Base-by-base conservation (phyloP, 2,888 invertebrate species). In the Epinotia brunnichana region DNA sequence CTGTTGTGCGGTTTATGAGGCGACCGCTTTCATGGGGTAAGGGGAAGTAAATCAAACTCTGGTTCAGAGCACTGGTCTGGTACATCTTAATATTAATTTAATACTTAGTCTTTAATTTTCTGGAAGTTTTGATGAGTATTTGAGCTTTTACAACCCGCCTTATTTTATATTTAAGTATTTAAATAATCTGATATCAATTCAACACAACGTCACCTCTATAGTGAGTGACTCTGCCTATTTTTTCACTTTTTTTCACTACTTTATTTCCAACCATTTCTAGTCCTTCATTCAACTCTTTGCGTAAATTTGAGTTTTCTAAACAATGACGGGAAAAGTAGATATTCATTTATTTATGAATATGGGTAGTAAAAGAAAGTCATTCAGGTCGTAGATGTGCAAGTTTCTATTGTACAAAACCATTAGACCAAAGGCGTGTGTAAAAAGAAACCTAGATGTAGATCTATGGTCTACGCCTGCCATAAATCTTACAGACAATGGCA, bases 401-500 rank as follows among this genome's bases (percentile, higher is more conserved):
- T 41, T 64, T 21, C 54, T 15, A n/a, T 13, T 64, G 35, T 10
- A 39, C 13, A 13, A 53, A 35, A 15, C 21, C 54, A 54, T 54
- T 54, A 56, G 54, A 64, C 35, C 15, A 53, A 56, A 51, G 21
- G 4, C 17, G 29, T 35, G 15, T 39, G 51, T 21, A 24, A 69
- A 69, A 48, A 21, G 35, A 59, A 41, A 56, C 35, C 29, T 44
- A 70, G 70, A 57, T 56, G 11, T 19, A 64, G 24, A n/a, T 62
- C 19, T 61, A 48, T 10, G 62, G 11, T 2, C 56, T 61, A 64
- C 35, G 35, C 57, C 21, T 13, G 21, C 35, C 56, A 71, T 74
- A 69, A 69, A 66, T 66, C 64, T 56, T 54, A 9, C 63, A 69
- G 24, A 69, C 72, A 70, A 69, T 62, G 21, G 62, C 21, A 57